Evolutionary conservation across 2,888 invertebrate species (phyloP), one percentile per base, ranked within the genome.

Genomic region (Rhyacophila evoluta): DNA sequence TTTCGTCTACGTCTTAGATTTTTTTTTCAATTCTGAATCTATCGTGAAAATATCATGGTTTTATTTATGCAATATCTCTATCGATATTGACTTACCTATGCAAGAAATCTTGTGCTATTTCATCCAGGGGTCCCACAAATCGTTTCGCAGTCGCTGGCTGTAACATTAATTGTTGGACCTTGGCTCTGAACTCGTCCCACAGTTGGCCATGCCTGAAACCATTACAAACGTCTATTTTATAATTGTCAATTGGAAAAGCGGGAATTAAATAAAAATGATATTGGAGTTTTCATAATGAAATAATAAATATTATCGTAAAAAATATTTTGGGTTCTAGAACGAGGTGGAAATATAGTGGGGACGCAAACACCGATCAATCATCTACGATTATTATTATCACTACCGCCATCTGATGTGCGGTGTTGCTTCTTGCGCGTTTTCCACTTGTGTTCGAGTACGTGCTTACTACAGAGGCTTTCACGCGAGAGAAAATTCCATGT

Each of bases 141-240:
- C 93, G 93, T 85, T 92, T 92, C 12, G 96, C 94, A 8, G 94
- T 94, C 83, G 93, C 92, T 0, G 97, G 96, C 80, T 95, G 93
- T 85, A 95, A 91, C 86, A 97, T 91, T 83, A 94, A 92, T 86
- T 95, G 95, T 84, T 97, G 96, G 27, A 96, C 95, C 87, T 94
- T 94, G 78, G 93, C 93, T 82, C 97, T 91, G 85, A 97, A 94
- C 83, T 91, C 91, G 85, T 97, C 94, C 97, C 97, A 97, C 84
- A 94, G 93, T 84, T 94, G 92, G 0, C 97, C 97, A 86, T 97
- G 96, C 82, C 97, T 97, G 87, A 68, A 83, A 84, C n/a, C 25
- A 6, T 15, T 2, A 12, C 12, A 28, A n/a, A n/a, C n/a, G n/a
- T n/a, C n/a, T n/a, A n/a, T n/a, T n/a, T n/a, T n/a, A n/a, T n/a